Conservation (phyloP, 2,797 vertebrate genomes). For the Characodon lateralis region DNA sequence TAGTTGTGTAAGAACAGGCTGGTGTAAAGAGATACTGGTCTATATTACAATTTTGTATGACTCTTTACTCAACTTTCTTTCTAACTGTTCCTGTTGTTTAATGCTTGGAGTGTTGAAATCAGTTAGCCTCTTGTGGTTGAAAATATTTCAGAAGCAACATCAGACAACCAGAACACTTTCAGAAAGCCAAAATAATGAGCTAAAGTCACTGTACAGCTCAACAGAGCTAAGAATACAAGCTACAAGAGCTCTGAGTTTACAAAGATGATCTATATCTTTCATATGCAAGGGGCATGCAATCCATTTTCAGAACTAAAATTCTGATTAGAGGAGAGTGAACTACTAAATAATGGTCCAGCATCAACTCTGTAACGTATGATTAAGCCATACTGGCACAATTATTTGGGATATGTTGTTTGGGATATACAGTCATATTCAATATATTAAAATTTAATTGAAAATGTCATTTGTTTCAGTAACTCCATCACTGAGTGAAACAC, state of each 20-base stretch:
- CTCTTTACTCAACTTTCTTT: not conserved
- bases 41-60: not conserved
- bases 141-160: constrained; percentile 9
- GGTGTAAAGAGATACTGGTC: not conserved
- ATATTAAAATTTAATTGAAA: too few species aligned
- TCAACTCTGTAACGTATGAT: too few species aligned
- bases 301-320: not conserved
- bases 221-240: not conserved
- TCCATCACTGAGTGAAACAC: too few species aligned
- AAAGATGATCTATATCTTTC: not conserved
- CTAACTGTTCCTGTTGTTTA: not conserved
- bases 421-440: too few species aligned
- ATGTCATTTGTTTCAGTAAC: too few species aligned
- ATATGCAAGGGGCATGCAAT: not conserved
- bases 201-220: not conserved
- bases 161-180: constrained; percentile 4
- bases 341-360: too few species aligned
- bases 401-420: too few species aligned
- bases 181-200: not conserved
- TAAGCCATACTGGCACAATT: too few species aligned
- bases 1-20: not conserved
- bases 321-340: not conserved
- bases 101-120: not conserved
- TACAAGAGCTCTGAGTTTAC: not conserved
- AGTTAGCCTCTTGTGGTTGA: not conserved